Evolutionary conservation across 2,888 invertebrate species (phyloP).

Genomic region (Petrolisthes manimaculis): DNA sequence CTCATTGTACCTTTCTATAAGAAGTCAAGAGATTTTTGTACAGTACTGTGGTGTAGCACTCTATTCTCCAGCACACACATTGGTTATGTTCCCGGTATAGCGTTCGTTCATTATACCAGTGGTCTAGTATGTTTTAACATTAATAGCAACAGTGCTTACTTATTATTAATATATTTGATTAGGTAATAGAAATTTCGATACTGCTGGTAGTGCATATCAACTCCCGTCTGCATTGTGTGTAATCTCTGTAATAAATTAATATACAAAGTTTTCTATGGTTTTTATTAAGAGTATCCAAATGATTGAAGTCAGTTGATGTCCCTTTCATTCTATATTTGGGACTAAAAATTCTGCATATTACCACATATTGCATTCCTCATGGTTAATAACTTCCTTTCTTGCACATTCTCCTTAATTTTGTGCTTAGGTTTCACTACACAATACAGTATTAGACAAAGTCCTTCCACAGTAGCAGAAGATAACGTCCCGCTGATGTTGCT

Average conservation of each 20-base stretch:
- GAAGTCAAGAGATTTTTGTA: slow-evolving; percentile 56
- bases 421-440: too few species aligned
- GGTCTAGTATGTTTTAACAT: slow-evolving; percentile 57
- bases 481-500: too few species aligned
- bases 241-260: slow-evolving; percentile 59
- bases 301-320: too few species aligned
- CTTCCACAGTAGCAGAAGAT: too few species aligned
- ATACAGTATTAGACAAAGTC: too few species aligned
- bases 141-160: slow-evolving; percentile 59
- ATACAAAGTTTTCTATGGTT: slow-evolving; percentile 26
- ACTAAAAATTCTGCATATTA: too few species aligned
- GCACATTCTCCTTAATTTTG: too few species aligned
- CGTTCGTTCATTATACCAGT: slow-evolving; percentile 51
- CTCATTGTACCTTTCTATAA: slow-evolving; percentile 48
- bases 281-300: too few species aligned
- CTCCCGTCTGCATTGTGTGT: slow-evolving; percentile 57
- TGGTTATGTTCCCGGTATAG: slow-evolving; percentile 36
- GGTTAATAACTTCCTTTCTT: too few species aligned
- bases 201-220: slow-evolving; percentile 62
- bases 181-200: slow-evolving; percentile 55
- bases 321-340: too few species aligned
- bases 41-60: slow-evolving; percentile 57
- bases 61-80: slow-evolving; percentile 48
- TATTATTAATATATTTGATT: slow-evolving; percentile 57
- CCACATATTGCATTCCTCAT: too few species aligned